phyloP scores from a whole-genome alignment of 2,113 vertebrate species.

The Syrmaticus mikado region DNA sequence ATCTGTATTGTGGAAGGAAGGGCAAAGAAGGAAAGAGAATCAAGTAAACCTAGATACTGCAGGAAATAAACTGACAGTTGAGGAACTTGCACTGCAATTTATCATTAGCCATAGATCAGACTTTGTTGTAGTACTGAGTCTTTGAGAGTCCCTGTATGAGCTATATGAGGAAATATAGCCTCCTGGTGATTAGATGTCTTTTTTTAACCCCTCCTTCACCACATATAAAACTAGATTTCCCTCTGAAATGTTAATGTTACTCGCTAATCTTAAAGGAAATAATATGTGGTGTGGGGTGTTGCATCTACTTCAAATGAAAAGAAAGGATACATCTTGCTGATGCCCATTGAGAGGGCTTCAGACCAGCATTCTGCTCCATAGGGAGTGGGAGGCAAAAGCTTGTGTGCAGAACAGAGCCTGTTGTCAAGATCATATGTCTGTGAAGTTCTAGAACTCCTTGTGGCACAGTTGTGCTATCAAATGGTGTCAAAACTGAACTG shows the following conservation, averaged over 20 bases:
- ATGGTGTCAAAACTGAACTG: neutral
- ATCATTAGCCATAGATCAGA: neutral
- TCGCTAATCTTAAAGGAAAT: neutral
- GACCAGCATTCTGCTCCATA: neutral
- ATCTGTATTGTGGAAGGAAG: fast-evolving
- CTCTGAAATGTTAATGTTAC: neutral
- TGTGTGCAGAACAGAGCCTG: fast-evolving
- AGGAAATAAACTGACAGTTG: neutral
- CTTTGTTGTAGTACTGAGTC: neutral
- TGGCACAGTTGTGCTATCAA: neutral
- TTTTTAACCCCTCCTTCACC: too few species aligned
- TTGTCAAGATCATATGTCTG: neutral
- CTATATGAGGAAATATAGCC: neutral
- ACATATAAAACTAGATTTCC: neutral
- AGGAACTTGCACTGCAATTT: too few species aligned
- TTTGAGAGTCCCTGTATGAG: neutral
- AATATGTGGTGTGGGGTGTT: neutral
- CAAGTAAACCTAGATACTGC: neutral
- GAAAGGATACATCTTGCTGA: neutral
- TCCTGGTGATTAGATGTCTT: neutral
- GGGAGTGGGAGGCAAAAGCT: neutral
- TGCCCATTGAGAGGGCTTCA: neutral
- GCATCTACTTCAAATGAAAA: neutral
- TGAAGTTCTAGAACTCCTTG: neutral
- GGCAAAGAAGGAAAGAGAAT: neutral